Conservation (phyloP, 2,797 vertebrate species). For the Adelosebastes latens region DNA sequence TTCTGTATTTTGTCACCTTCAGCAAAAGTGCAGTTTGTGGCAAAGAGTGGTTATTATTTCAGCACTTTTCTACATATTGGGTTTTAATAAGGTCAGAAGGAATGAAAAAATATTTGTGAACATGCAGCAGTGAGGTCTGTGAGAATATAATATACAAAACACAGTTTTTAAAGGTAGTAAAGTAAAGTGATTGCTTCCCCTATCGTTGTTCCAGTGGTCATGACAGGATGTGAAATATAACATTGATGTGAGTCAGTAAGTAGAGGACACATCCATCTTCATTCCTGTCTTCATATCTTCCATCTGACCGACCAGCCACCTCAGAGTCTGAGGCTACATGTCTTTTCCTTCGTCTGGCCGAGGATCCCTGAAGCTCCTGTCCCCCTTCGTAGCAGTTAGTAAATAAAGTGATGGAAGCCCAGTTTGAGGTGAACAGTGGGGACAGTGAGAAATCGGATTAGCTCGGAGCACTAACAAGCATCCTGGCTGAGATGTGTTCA, state of each 20-base stretch:
- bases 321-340: background rate
- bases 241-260: conserved; percentile 16
- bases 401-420: conserved; percentile 27
- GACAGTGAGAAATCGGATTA: conserved; percentile 59
- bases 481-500: conserved; percentile 58
- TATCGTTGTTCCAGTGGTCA: background rate
- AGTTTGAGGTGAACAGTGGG: conserved; percentile 13
- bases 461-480: conserved; percentile 64
- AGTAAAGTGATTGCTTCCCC: background rate
- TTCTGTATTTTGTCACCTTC: background rate
- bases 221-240: conserved; percentile 6
- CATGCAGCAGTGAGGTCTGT: too few species aligned
- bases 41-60: background rate
- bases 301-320: conserved; percentile 44
- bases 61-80: background rate
- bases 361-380: background rate
- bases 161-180: background rate
- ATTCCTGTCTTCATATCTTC: conserved; percentile 47
- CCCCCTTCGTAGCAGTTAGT: conserved; percentile 3
- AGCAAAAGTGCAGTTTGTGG: background rate
- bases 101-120: background rate
- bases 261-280: conserved; percentile 33
- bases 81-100: background rate
- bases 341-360: background rate
- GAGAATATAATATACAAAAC: background rate